Percentiles rank a stretch among this genome's conserved stretches.
phyloP scores from a whole-genome alignment of 2,113 vertebrate species.

The Pipa parva region DNA sequence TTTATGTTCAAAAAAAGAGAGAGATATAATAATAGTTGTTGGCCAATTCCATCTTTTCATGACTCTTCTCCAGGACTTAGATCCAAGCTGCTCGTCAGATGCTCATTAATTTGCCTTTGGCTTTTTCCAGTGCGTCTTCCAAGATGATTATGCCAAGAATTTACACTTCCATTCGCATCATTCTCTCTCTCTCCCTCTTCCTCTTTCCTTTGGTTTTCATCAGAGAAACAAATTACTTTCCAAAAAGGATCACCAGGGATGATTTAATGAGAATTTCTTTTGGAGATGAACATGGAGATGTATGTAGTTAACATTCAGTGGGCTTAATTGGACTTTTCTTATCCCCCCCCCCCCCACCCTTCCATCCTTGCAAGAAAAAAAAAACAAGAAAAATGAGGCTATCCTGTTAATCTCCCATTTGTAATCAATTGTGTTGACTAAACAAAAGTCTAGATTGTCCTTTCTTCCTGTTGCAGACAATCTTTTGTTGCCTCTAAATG shows the following conservation, averaged over 20 bases:
- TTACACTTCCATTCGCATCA: conserved; percentile 81
- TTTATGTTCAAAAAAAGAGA: conserved; percentile 83
- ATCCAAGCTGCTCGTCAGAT: conserved; percentile 85
- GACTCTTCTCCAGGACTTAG: conserved; percentile 78
- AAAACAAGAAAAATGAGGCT: conserved; percentile 84
- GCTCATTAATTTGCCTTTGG: conserved; percentile 97
- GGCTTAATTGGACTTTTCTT: conserved; percentile 98
- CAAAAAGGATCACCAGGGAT: conserved; percentile 83
- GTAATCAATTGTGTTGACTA: conserved; percentile 96
- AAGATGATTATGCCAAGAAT: conserved; percentile 89
- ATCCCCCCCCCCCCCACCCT: conserved; percentile 78
- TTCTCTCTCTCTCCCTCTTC: conserved; percentile 78
- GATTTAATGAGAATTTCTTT: conserved; percentile 99
- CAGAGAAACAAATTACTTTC: conserved; percentile 83
- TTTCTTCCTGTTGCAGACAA: conserved; percentile 94
- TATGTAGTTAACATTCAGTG: conserved; percentile 99
- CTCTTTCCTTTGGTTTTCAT: no score
- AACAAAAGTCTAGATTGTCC: conserved; percentile 96
- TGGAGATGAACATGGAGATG: conserved; percentile 90
- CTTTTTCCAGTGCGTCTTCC: conserved; percentile 83
- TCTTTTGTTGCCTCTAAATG: conserved; percentile 96
- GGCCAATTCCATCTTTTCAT: conserved; percentile 79
- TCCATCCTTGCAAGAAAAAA: no score
- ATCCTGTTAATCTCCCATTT: conserved; percentile 99
- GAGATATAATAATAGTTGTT: conserved; percentile 81